These are phyloP conservation scores for Drosophila limbata DNA, from an alignment of 2,888 invertebrate species.

Conservation along the genomic window DNA sequence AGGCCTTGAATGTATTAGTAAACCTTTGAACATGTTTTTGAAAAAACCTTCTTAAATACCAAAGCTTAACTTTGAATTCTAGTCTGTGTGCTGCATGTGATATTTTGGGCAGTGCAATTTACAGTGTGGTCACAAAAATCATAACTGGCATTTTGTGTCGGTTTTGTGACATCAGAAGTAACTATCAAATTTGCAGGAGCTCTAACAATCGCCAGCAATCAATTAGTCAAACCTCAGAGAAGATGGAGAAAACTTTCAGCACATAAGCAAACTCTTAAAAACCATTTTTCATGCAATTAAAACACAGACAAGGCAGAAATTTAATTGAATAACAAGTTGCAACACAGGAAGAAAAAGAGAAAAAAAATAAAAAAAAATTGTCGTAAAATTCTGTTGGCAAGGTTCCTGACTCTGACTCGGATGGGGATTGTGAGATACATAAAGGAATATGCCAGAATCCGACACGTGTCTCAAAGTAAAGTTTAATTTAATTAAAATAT, in stretches of 20 bases:
- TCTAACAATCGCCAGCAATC: slow-evolving; percentile 43
- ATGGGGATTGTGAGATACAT: slow-evolving; percentile 19
- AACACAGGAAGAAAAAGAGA: slow-evolving; percentile 2
- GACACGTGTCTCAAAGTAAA: slow-evolving; percentile 79
- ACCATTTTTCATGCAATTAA: slow-evolving; percentile 74
- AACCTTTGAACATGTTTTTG: not conserved
- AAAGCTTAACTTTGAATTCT: not conserved
- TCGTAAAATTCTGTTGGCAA: slow-evolving; percentile 59
- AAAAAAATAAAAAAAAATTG: slow-evolving; percentile 62
- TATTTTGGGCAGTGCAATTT: not conserved
- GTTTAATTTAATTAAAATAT: slow-evolving; percentile 81
- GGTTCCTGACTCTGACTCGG: slow-evolving; percentile 21
- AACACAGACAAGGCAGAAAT: slow-evolving; percentile 52
- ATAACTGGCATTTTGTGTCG: slow-evolving; percentile 11
- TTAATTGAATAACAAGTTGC: slow-evolving; percentile 77
- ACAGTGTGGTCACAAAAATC: slow-evolving; percentile 2
- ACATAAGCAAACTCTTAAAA: slow-evolving; percentile 46
- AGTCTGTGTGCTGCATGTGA: not conserved
- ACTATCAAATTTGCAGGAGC: slow-evolving; percentile 15
- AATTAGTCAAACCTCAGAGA: slow-evolving; percentile 43
- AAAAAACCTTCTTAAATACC: not conserved
- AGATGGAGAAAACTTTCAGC: not conserved
- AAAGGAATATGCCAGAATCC: slow-evolving; percentile 41
- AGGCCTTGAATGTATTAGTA: not conserved
- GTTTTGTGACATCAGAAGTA: slow-evolving; percentile 13